Evolutionary conservation across 2,113 vertebrate species (phyloP).

Genomic region (Apodemus speciosus): DNA sequence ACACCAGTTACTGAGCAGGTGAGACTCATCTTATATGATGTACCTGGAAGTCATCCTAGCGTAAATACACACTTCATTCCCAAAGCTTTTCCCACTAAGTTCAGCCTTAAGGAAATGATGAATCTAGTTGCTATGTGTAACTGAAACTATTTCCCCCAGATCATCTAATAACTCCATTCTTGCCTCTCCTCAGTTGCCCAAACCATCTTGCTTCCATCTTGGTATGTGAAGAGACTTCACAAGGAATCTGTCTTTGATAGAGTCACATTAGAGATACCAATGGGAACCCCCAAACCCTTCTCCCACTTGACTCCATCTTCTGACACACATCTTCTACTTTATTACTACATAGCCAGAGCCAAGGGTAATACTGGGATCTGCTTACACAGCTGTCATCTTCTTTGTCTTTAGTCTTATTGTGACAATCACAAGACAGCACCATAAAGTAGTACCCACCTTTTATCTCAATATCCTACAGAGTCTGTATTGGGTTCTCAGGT

Average conservation of each 20-base stretch:
- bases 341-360: background rate
- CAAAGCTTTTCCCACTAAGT: background rate
- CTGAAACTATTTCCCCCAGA: background rate
- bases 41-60: background rate
- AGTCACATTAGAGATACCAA: background rate
- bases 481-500: background rate
- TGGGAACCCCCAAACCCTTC: background rate
- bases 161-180: background rate
- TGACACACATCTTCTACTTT: background rate
- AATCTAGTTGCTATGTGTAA: background rate
- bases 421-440: background rate
- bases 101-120: background rate
- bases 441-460: background rate
- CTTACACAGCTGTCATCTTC: background rate
- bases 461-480: background rate
- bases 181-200: background rate
- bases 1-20: background rate
- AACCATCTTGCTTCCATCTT: background rate
- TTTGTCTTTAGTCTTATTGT: background rate
- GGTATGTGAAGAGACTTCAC: background rate
- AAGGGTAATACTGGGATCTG: background rate
- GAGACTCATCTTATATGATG: background rate
- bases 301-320: background rate
- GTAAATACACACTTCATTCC: background rate
- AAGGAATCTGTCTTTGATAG: background rate